A percentile compares a stretch with the other conserved stretches of the same genome.
These are phyloP conservation scores for Zaprionus ornatus DNA, from an alignment of 1,140 invertebrate species.

Conservation along the genomic window DNA sequence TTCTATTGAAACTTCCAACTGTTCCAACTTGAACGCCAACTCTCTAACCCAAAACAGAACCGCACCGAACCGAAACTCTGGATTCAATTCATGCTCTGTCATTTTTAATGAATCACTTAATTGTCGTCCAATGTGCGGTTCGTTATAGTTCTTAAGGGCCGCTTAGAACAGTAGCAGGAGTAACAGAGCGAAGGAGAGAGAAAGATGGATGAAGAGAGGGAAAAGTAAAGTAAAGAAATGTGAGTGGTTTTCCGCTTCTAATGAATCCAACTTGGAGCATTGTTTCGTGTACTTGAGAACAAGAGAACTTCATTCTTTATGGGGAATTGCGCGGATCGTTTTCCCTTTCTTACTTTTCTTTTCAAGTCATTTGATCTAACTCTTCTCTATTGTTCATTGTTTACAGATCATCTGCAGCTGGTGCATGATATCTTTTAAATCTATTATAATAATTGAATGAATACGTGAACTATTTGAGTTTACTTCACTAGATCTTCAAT, in stretches of 20 bases:
- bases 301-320: constrained; percentile 21
- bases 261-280: constrained; percentile 1
- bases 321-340: constrained; percentile 2
- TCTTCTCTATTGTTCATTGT: neutral
- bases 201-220: neutral
- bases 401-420: neutral
- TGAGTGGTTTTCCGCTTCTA: constrained; percentile 28
- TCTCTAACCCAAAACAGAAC: constrained; percentile 28
- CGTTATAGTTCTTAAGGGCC: constrained; percentile 44
- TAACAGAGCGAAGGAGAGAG: neutral
- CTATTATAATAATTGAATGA: neutral
- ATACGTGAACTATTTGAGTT: neutral
- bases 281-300: constrained; percentile 16
- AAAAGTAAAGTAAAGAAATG: constrained; percentile 1
- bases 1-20: constrained; percentile 59
- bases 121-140: constrained; percentile 61
- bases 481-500: neutral
- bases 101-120: constrained; percentile 83
- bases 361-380: neutral
- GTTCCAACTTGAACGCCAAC: constrained; percentile 38
- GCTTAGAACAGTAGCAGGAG: constrained; percentile 11
- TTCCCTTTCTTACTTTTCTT: neutral
- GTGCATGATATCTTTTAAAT: neutral
- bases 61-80: constrained; percentile 16
- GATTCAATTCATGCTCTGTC: constrained; percentile 79